These are phyloP conservation scores for Malacoctenus gilli DNA, from an alignment of 2,797 vertebrate species.

Conservation along the genomic window DNA sequence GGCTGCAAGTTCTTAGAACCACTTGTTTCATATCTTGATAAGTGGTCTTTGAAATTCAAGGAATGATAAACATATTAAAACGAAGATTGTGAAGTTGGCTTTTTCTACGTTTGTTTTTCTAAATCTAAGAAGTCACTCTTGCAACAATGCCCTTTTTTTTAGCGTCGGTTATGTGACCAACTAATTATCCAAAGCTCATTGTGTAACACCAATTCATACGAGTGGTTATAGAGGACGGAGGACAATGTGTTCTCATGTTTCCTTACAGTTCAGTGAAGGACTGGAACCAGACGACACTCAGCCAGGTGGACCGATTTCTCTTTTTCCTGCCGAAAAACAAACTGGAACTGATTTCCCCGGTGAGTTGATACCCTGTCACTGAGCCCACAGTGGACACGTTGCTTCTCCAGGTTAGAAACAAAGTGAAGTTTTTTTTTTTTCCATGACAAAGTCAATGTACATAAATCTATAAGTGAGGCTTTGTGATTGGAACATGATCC, in stretches of 20 bases:
- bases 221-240: neutral
- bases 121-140: too few relatives aligned
- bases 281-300: slow-evolving; percentile 78
- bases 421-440: too few relatives aligned
- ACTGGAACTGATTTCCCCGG: slow-evolving; percentile 75
- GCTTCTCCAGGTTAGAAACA: slow-evolving; percentile 22
- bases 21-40: too few relatives aligned
- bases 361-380: slow-evolving; percentile 42
- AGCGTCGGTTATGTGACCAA: too few relatives aligned
- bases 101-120: too few relatives aligned
- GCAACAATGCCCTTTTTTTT: too few relatives aligned
- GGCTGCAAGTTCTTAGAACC: too few relatives aligned
- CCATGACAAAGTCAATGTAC: neutral
- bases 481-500: slow-evolving; percentile 59
- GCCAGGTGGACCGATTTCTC: slow-evolving; percentile 78
- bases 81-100: too few relatives aligned
- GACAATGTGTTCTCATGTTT: slow-evolving; percentile 15
- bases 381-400: neutral
- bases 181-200: neutral
- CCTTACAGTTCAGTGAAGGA: slow-evolving; percentile 63
- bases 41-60: too few relatives aligned
- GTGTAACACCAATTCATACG: neutral
- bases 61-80: too few relatives aligned
- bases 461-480: slow-evolving; percentile 25
- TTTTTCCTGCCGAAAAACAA: slow-evolving; percentile 76